These are phyloP conservation scores for Belonocnema kinseyi DNA, from an alignment of 1,140 invertebrate species.

Conservation along the genomic window DNA sequence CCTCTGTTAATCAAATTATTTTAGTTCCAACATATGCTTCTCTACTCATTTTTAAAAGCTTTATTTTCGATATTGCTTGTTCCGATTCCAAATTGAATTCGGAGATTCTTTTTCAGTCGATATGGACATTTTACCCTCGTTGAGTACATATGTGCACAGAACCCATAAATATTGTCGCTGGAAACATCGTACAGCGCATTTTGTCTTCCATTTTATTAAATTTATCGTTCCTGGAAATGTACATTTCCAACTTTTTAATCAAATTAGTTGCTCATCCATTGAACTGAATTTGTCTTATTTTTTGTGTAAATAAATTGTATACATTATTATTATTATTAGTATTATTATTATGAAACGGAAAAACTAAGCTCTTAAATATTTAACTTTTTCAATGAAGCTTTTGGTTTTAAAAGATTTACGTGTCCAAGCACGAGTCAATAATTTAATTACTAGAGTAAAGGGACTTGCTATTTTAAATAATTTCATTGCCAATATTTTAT, in stretches of 20 bases:
- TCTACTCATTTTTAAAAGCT: background rate
- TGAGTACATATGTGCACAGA: slow-evolving; percentile 22
- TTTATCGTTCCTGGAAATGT: slow-evolving; percentile 15
- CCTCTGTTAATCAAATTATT: background rate
- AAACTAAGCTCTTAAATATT: no score
- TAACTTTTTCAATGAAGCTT: no score
- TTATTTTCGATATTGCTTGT: background rate
- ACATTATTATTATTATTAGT: background rate
- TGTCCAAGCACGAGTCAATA: no score
- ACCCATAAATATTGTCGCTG: slow-evolving; percentile 20
- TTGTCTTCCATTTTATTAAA: slow-evolving; percentile 15
- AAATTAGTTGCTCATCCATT: background rate
- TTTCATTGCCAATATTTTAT: no score
- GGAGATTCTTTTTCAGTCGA: slow-evolving; percentile 7
- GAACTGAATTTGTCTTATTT: background rate
- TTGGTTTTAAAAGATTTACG: no score
- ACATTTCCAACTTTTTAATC: slow-evolving; percentile 8
- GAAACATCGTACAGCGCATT: background rate
- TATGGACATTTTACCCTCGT: slow-evolving; percentile 25
- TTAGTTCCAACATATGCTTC: background rate
- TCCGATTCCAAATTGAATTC: background rate
- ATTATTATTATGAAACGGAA: no score
- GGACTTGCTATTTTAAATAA: background rate
- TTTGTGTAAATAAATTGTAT: background rate
- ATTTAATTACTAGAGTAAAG: no score